Evolutionary conservation across 2,113 vertebrate genomes (phyloP).

Genomic region (Phainopepla nitens): DNA sequence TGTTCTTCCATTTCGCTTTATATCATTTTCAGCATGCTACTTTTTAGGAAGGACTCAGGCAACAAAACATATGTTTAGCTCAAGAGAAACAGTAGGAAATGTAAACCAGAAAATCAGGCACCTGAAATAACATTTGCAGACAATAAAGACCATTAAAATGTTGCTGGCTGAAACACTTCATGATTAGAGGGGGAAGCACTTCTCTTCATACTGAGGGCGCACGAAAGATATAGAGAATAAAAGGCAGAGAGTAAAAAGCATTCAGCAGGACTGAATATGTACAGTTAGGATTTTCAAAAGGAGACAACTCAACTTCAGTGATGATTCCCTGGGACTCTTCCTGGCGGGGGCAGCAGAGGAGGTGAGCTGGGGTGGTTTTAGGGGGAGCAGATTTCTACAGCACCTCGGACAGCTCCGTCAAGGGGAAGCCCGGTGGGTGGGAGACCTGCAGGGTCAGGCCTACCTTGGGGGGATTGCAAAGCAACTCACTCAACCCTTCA

Average conservation of each 20-base stretch:
- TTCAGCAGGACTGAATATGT: background rate
- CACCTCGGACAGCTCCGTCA: slow-evolving; percentile 59
- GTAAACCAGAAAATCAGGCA: background rate
- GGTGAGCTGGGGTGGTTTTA: background rate
- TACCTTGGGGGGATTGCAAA: background rate
- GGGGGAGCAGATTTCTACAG: background rate
- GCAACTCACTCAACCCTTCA: background rate
- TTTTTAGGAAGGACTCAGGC: background rate
- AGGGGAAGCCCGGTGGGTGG: background rate
- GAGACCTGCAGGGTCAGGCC: background rate
- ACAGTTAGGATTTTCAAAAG: background rate
- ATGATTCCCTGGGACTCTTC: background rate
- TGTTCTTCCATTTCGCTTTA: background rate
- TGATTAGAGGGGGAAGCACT: background rate
- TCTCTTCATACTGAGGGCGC: background rate
- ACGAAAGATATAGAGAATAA: background rate
- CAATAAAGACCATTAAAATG: background rate
- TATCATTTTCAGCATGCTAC: background rate
- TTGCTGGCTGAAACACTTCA: background rate
- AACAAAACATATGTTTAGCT: background rate
- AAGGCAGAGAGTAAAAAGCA: background rate
- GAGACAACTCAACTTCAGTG: background rate
- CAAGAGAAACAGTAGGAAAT: background rate
- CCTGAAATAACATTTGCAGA: background rate
- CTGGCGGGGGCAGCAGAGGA: background rate